phyloP scores from a whole-genome alignment of 2,113 vertebrate genomes.

The Lota lota region DNA sequence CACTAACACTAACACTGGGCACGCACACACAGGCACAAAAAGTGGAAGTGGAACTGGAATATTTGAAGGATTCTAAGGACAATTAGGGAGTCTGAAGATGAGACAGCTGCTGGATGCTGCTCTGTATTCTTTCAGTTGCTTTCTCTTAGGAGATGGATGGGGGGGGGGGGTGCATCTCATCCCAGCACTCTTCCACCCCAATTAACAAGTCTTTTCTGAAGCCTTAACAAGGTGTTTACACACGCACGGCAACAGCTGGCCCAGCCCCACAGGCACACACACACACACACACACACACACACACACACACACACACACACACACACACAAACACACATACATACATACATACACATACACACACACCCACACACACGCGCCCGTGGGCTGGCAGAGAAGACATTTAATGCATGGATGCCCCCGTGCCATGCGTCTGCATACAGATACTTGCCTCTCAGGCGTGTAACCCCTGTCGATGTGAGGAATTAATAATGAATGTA shows the following conservation, averaged over 20 bases:
- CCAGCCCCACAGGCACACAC: conserved; percentile 26
- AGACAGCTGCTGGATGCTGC: conserved; percentile 3
- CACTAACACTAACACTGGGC: background rate
- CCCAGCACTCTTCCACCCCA: conserved; percentile 57
- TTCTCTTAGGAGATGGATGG: too few relatives aligned
- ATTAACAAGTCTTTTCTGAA: conserved; percentile 64
- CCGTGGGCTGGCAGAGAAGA: background rate
- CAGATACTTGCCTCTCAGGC: too few relatives aligned
- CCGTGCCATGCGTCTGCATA: too few relatives aligned
- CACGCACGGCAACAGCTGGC: conserved; percentile 60
- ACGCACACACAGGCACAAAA: background rate
- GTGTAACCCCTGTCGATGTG: too few relatives aligned
- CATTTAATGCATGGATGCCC: too few relatives aligned
- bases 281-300: conserved; percentile 24
- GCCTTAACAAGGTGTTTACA: conserved; percentile 69
- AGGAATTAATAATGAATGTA: too few relatives aligned
- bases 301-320: conserved; percentile 23
- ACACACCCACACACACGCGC: conserved; percentile 2
- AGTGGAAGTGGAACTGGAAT: too few relatives aligned
- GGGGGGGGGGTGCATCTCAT: conserved; percentile 29
- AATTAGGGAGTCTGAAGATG: background rate
- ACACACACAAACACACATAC: conserved; percentile 7
- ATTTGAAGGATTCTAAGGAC: background rate
- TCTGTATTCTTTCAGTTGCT: conserved; percentile 10
- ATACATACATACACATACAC: conserved; percentile 3